These are phyloP conservation scores for Dasypus novemcinctus DNA, from an alignment of 2,113 vertebrate species.

Conservation along the genomic window DNA sequence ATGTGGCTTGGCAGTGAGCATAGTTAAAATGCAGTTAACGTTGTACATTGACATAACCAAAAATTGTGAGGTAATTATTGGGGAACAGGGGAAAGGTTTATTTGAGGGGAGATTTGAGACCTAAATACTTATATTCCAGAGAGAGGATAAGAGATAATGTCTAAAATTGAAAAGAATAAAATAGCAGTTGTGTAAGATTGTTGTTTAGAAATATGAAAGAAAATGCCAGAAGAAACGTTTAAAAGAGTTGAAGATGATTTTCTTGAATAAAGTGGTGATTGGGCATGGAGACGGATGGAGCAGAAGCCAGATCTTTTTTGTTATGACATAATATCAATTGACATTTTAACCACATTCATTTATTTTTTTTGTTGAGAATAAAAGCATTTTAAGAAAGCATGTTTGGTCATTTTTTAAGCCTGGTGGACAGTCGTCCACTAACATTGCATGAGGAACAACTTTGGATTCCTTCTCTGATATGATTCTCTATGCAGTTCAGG, in stretches of 20 bases:
- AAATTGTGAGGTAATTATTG: not conserved
- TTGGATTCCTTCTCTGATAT: not conserved
- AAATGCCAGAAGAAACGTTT: not conserved
- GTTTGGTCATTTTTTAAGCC: not conserved
- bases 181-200: not conserved
- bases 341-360: not conserved
- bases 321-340: not conserved
- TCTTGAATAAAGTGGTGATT: not conserved
- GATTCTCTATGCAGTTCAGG: not conserved
- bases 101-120: not conserved
- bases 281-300: not conserved
- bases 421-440: not conserved
- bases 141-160: not conserved
- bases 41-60: not conserved
- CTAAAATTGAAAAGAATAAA: not conserved
- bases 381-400: not conserved
- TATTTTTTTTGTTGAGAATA: conserved; percentile 4
- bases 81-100: not conserved
- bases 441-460: not conserved
- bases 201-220: not conserved
- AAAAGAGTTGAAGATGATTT: not conserved
- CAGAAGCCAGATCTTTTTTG: not conserved
- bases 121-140: not conserved
- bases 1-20: not conserved
- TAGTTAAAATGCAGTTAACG: not conserved